Evolutionary conservation across 2,888 invertebrate genomes (phyloP).

Genomic region (Calliopum simillimum): DNA sequence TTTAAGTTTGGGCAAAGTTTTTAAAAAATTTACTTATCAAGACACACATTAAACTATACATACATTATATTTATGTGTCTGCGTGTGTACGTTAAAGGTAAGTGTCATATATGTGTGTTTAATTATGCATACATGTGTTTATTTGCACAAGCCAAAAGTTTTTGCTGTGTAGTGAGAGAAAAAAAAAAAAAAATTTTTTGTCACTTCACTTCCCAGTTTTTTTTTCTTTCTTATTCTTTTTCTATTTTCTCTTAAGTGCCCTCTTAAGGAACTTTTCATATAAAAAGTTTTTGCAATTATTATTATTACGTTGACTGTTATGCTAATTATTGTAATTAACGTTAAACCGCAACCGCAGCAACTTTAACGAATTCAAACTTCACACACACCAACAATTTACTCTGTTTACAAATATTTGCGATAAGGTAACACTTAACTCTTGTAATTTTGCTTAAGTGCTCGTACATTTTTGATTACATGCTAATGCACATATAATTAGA

Average conservation of each 20-base stretch:
- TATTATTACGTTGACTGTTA: not conserved
- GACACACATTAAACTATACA: not conserved
- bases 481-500: no score
- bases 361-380: no score
- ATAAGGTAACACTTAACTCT: no score
- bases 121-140: not conserved
- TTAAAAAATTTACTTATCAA: not conserved
- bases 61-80: not conserved
- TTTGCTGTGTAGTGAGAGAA: not conserved
- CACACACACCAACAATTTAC: no score
- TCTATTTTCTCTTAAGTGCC: no score
- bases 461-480: no score
- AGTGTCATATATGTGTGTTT: not conserved
- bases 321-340: not conserved
- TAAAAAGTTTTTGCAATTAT: conserved; percentile 1
- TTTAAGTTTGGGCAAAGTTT: not conserved
- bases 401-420: no score
- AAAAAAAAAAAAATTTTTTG: not conserved
- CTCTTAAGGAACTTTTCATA: conserved; percentile 1
- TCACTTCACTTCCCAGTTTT: not conserved
- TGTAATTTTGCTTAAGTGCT: no score
- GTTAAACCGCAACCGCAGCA: no score
- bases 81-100: not conserved
- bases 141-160: not conserved
- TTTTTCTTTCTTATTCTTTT: not conserved